Conservation (phyloP, 2,888 invertebrate species). For the Leuctra nigra region DNA sequence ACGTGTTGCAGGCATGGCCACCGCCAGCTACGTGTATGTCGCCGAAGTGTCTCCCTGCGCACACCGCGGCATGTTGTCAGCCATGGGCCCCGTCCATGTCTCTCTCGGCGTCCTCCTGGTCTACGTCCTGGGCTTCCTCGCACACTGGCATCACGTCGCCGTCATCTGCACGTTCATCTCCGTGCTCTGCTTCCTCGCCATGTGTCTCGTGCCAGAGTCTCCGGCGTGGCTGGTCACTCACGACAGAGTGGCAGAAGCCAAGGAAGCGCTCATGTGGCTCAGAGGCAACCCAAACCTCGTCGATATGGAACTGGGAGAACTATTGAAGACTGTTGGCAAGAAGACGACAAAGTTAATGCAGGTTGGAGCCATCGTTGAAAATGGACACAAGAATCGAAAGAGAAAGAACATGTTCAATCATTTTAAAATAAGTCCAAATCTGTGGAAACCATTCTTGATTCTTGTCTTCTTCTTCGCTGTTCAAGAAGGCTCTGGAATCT, state of each 20-base stretch:
- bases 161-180: slow-evolving; percentile 55
- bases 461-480: slow-evolving; percentile 58
- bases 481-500: slow-evolving; percentile 68
- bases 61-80: slow-evolving; percentile 60
- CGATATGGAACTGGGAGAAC: slow-evolving; percentile 56
- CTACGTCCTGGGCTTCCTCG: slow-evolving; percentile 58
- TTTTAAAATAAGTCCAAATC: too few relatives aligned
- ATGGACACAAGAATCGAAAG: neutral
- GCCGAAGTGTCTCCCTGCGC: slow-evolving; percentile 61
- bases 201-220: slow-evolving; percentile 61
- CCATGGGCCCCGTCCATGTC: slow-evolving; percentile 61
- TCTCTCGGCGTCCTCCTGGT: slow-evolving; percentile 65
- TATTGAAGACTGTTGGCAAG: slow-evolving; percentile 32
- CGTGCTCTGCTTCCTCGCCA: slow-evolving; percentile 48
- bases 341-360: slow-evolving; percentile 1
- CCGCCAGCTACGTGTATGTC: slow-evolving; percentile 60
- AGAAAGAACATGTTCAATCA: neutral
- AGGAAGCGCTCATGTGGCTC: slow-evolving; percentile 55
- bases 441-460: slow-evolving; percentile 60
- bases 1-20: slow-evolving; percentile 60
- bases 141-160: slow-evolving; percentile 60
- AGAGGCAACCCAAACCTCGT: slow-evolving; percentile 55
- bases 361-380: neutral
- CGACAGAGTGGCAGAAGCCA: slow-evolving; percentile 51
- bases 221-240: slow-evolving; percentile 60